Evolutionary conservation across 2,888 invertebrate species (phyloP), one percentile per base, ranked within the genome.

Genomic region (Teleogryllus oceanicus): DNA sequence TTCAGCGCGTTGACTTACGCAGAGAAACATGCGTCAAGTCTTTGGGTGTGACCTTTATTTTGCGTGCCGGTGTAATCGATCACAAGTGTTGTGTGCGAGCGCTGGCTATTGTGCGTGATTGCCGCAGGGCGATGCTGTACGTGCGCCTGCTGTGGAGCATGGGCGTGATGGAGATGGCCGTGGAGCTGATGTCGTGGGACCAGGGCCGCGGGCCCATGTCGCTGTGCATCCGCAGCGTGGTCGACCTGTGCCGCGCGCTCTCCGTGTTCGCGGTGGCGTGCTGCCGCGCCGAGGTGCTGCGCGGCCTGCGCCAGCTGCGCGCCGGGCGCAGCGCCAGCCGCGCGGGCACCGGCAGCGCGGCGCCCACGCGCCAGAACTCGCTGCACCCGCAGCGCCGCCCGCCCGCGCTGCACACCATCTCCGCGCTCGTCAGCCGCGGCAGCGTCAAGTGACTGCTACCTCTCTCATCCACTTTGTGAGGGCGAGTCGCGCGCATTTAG

Each of bases 101-200:
- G 62, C 18, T 62, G 18, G 18, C 12, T 16, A 2, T 5, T 62
- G 62, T 12, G 18, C 18, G 12, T 62, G 12, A 3, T 12, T 62
- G n/a, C 16, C 4, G 62, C 62, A 62, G 62, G 62, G 62, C n/a
- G 11, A 18, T n/a, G 62, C 62, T 62, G n/a, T 62, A 62, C 62
- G 62, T 62, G 4, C 62, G 62, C 8, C n/a, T 62, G 62, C 62
- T 62, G 13, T 62, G 62, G 62, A 62, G 62, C 62, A 62, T 62
- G 62, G 62, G 62, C 62, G 62, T 62, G 16, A 12, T 62, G 16
- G 62, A 62, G n/a, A 62, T 62, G 62, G 62, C n/a, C 8, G 62
- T 62, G 62, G 62, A 62, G n/a, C n/a, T 62, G 62, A n/a, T 62
- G 62, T 62, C 62, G 62, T 62, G 62, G 62, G 62, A 62, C 62